Conservation (phyloP, 1,140 invertebrate genomes). For the Tetragonula clypearis region DNA sequence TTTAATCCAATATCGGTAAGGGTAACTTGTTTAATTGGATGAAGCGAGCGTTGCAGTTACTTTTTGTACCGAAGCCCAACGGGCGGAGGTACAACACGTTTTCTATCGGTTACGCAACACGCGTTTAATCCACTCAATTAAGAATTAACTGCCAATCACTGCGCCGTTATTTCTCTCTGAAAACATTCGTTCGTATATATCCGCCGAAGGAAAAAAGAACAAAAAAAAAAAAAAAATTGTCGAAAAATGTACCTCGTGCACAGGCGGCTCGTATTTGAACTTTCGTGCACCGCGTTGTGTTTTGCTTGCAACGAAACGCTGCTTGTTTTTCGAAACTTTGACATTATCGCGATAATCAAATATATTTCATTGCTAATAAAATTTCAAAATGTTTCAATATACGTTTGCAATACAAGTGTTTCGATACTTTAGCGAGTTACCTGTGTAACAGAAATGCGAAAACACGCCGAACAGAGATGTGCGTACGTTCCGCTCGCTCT, state of each 20-base stretch:
- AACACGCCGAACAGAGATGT: neutral
- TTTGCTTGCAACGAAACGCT: too few relatives aligned
- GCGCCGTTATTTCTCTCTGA: too few relatives aligned
- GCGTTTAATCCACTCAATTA: conserved; percentile 23
- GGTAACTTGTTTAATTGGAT: conserved; percentile 10
- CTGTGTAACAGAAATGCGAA: neutral
- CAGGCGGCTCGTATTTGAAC: neutral
- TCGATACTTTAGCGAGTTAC: neutral
- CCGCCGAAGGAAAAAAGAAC: too few relatives aligned
- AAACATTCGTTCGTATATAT: neutral
- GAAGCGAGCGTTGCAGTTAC: neutral
- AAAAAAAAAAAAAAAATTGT: neutral
- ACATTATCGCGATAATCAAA: too few relatives aligned
- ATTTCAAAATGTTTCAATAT: neutral
- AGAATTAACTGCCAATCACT: conserved; percentile 26
- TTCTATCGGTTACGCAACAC: neutral
- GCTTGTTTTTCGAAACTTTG: neutral
- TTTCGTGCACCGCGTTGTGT: neutral
- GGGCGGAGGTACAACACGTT: neutral
- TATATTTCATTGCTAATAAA: neutral
- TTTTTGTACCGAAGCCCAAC: conserved; percentile 12
- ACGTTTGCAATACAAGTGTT: neutral
- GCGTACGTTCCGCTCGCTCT: neutral
- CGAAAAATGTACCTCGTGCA: neutral
- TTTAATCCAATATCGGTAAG: conserved; percentile 4